Percentiles rank a stretch among this genome's conserved stretches.
phyloP scores from a whole-genome alignment of 2,113 vertebrate species.

The Gadus chalcogrammus region DNA sequence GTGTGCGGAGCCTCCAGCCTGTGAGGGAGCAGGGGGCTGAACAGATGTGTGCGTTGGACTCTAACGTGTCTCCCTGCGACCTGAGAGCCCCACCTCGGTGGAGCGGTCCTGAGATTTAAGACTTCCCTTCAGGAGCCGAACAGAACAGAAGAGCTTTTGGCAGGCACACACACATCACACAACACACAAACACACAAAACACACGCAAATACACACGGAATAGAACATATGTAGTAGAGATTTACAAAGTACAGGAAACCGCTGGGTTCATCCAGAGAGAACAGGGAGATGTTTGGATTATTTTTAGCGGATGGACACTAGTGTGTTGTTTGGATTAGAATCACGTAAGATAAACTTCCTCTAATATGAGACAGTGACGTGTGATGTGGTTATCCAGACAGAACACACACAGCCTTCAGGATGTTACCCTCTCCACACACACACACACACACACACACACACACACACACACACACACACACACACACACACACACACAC shows the following conservation, averaged over 20 bases:
- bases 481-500: background rate
- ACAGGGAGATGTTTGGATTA: constrained; percentile 16
- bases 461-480: too few species aligned
- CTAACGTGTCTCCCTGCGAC: constrained; percentile 24
- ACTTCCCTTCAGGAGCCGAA: constrained; percentile 57
- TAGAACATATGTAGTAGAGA: constrained; percentile 9
- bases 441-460: background rate
- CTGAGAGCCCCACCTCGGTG: constrained; percentile 2
- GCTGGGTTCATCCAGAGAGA: constrained; percentile 20
- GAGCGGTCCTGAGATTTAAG: constrained; percentile 43
- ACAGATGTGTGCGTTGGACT: constrained; percentile 41
- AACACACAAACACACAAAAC: constrained; percentile 15
- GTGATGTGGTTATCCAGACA: too few species aligned
- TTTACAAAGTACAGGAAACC: constrained; percentile 30
- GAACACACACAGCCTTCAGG: too few species aligned
- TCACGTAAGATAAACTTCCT: too few species aligned
- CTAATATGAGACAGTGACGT: too few species aligned
- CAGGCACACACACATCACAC: constrained; percentile 32
- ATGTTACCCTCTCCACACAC: background rate
- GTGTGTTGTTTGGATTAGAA: too few species aligned
- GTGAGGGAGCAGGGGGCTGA: constrained; percentile 47
- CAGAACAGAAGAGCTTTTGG: constrained; percentile 41
- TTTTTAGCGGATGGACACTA: too few species aligned
- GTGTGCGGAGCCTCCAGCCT: background rate
- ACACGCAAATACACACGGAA: background rate